Percentiles rank a stretch among this genome's conserved stretches.
These are phyloP conservation scores for Laticauda colubrina DNA, from an alignment of 2,113 vertebrate genomes.

Conservation along the genomic window DNA sequence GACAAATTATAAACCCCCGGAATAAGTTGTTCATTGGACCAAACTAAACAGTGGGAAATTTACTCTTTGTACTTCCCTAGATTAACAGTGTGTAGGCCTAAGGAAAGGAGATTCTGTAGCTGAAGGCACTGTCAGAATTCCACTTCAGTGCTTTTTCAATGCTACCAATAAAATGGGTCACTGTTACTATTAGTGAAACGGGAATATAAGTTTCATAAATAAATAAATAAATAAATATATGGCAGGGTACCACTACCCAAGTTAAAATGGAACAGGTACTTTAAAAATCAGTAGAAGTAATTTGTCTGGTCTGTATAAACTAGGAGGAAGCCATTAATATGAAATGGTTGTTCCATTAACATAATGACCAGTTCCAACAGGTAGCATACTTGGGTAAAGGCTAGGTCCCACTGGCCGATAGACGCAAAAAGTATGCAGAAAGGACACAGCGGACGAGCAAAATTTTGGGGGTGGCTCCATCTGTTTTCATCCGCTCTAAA, in stretches of 20 bases:
- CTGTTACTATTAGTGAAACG: too few species aligned
- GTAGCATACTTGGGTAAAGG: not conserved
- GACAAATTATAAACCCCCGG: too few species aligned
- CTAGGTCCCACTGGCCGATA: too few species aligned
- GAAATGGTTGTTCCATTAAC: not conserved
- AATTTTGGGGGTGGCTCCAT: too few species aligned
- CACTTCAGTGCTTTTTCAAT: not conserved
- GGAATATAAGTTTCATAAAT: too few species aligned
- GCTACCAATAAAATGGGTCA: not conserved
- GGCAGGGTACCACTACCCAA: not conserved
- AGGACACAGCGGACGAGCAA: too few species aligned
- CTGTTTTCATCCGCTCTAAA: too few species aligned
- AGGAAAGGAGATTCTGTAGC: not conserved
- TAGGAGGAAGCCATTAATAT: not conserved
- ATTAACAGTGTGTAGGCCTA: not conserved
- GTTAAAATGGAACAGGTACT: not conserved
- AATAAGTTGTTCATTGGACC: too few species aligned
- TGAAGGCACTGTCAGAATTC: not conserved
- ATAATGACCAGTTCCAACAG: not conserved
- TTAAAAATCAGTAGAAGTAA: not conserved
- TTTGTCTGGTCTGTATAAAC: not conserved
- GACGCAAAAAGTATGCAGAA: too few species aligned
- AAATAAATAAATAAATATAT: too few species aligned
- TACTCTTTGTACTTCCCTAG: not conserved
- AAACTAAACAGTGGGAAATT: too few species aligned